A percentile compares a stretch with the other conserved stretches of the same genome.
Conservation (phyloP, 1,140 invertebrate species). For the Sinonovacula constricta region DNA sequence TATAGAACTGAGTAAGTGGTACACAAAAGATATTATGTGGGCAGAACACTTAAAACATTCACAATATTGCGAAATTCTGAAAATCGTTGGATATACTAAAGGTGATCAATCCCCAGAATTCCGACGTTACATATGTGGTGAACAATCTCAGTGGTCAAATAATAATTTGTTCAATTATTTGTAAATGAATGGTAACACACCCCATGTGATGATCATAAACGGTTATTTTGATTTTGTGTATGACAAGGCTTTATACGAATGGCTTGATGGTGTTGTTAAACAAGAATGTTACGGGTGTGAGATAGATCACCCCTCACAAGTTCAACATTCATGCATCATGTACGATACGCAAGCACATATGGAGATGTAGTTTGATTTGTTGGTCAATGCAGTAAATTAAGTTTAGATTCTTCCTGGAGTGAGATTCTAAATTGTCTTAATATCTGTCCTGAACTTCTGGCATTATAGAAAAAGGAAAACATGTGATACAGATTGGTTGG, state of each 20-base stretch:
- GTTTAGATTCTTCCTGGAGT: constrained; percentile 20
- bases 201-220: no score
- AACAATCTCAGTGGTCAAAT: no score
- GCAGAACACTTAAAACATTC: no score
- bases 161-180: no score
- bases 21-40: no score
- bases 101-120: no score
- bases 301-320: constrained; percentile 24
- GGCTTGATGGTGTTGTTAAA: not conserved
- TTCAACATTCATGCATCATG: not conserved
- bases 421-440: constrained; percentile 8
- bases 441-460: not conserved
- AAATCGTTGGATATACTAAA: no score
- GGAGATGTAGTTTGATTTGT: constrained; percentile 30
- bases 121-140: no score
- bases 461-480: constrained; percentile 15
- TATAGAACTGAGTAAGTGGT: no score
- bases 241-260: constrained; percentile 8
- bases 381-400: constrained; percentile 30
- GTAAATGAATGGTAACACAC: no score
- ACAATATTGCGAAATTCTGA: no score
- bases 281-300: constrained; percentile 25
- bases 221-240: constrained; percentile 43
- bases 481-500: constrained; percentile 21
- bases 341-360: constrained; percentile 9